Evolutionary conservation across 2,888 invertebrate genomes (phyloP).

Genomic region (Mongoloraphidia duomilia): DNA sequence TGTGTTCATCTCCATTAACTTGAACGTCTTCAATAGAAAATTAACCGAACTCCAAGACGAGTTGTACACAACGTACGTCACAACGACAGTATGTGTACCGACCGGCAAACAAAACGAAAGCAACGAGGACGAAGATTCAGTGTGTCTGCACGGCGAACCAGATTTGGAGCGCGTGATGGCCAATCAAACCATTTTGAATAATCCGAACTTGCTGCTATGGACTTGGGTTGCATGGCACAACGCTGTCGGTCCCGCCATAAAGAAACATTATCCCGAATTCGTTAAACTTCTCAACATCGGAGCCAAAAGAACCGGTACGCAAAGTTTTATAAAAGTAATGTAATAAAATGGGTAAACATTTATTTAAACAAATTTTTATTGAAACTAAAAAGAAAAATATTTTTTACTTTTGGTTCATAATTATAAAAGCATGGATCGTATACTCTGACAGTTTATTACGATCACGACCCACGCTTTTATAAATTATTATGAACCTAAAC

Average conservation of each 20-base stretch:
- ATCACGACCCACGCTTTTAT: too few relatives aligned
- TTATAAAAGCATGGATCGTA: too few relatives aligned
- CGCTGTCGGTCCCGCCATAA: constrained; percentile 41
- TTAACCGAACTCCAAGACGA: constrained; percentile 33
- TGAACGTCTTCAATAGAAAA: constrained; percentile 26
- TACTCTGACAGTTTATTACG: too few relatives aligned
- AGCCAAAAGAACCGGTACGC: constrained; percentile 45
- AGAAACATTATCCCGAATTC: constrained; percentile 35
- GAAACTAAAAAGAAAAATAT: too few relatives aligned
- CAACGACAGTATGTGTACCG: constrained; percentile 39
- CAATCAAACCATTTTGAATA: constrained; percentile 19
- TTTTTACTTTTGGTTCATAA: too few relatives aligned
- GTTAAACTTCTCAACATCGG: constrained; percentile 46
- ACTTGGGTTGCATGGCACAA: constrained; percentile 55
- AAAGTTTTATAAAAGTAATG: neutral
- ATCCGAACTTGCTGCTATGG: constrained; percentile 27
- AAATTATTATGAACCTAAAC: too few relatives aligned
- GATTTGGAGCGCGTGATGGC: constrained; percentile 46
- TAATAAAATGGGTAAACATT: too few relatives aligned
- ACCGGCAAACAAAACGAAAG: constrained; percentile 18
- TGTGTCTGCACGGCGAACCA: constrained; percentile 46
- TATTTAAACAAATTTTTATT: neutral
- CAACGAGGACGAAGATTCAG: constrained; percentile 15
- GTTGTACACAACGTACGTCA: constrained; percentile 43
- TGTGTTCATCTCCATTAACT: too few relatives aligned